Evolutionary conservation across 2,113 vertebrate genomes (phyloP).

Genomic region (Pristiophorus japonicus): DNA sequence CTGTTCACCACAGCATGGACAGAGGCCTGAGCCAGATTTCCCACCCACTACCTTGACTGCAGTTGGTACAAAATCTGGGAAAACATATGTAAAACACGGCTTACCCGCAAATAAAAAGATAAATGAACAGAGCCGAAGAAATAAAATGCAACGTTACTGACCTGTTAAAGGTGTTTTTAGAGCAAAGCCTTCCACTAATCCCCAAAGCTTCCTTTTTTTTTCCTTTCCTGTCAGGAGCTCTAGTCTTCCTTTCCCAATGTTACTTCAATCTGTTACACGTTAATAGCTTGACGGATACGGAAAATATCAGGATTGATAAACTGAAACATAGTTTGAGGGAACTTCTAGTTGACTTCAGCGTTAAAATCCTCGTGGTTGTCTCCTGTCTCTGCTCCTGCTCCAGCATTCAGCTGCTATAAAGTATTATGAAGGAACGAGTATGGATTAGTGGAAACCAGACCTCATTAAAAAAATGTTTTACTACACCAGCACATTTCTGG

Average conservation of each 20-base stretch:
- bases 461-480: slow-evolving; percentile 17
- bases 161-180: neutral
- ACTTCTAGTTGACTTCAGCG: neutral
- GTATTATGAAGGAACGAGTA: neutral
- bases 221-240: neutral
- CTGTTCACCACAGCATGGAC: neutral
- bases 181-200: neutral
- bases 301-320: neutral
- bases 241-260: neutral
- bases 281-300: neutral
- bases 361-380: neutral
- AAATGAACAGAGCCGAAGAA: neutral
- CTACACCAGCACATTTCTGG: neutral
- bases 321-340: neutral
- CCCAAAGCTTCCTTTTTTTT: neutral
- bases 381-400: neutral
- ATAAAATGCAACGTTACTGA: neutral
- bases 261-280: slow-evolving; percentile 5
- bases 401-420: slow-evolving; percentile 4
- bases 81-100: neutral
- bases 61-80: neutral
- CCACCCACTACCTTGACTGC: neutral
- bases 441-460: slow-evolving; percentile 27
- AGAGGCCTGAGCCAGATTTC: neutral
- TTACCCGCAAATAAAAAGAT: neutral